phyloP scores from a whole-genome alignment of 2,888 invertebrate species.

The Trichopria drosophilae region DNA sequence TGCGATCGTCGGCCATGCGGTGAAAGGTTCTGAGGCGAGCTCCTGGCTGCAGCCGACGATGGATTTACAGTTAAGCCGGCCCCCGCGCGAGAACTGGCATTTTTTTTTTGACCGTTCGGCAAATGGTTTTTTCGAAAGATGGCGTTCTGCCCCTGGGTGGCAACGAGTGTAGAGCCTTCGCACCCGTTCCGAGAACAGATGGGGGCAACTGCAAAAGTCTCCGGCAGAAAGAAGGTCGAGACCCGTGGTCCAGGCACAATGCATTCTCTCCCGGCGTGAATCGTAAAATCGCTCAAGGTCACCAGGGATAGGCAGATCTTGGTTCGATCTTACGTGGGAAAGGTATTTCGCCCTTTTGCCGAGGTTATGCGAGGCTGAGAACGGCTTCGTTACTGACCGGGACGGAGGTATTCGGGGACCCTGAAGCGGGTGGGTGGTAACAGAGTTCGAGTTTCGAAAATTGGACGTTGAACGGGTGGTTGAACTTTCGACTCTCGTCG shows the following conservation, averaged over 20 bases:
- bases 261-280: slow-evolving; percentile 36
- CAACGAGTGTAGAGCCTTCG: background rate
- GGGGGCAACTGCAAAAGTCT: background rate
- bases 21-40: no score
- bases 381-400: no score
- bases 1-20: slow-evolving; percentile 12
- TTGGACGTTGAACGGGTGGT: no score
- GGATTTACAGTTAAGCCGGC: slow-evolving; percentile 37
- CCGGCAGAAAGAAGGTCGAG: no score
- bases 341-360: slow-evolving; percentile 28
- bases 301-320: background rate
- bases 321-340: slow-evolving; percentile 37
- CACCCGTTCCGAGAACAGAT: no score
- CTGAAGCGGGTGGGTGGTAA: no score
- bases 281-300: slow-evolving; percentile 42
- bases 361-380: no score
- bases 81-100: background rate
- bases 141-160: slow-evolving; percentile 9
- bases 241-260: no score
- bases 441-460: no score
- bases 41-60: slow-evolving; percentile 8
- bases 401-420: no score
- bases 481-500: no score
- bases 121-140: background rate
- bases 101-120: background rate